phyloP scores from a whole-genome alignment of 1,140 invertebrate species.

The Maniola jurtina region DNA sequence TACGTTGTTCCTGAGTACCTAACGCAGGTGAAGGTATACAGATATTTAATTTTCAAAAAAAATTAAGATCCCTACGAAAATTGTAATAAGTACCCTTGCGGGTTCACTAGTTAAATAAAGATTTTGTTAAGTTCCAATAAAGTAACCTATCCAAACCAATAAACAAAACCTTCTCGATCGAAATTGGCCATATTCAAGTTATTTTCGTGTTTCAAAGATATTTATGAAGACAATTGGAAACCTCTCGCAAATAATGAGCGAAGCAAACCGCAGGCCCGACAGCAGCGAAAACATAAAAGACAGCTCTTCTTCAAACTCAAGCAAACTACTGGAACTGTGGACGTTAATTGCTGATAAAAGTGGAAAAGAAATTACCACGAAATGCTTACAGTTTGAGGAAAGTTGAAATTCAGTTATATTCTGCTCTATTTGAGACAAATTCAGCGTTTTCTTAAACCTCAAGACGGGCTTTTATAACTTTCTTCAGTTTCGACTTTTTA shows the following conservation, averaged over 20 bases:
- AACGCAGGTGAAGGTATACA: too few species aligned
- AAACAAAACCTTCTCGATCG: too few species aligned
- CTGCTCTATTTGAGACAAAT: slow-evolving; percentile 5
- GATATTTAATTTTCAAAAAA: too few species aligned
- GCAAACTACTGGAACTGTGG: slow-evolving; percentile 10
- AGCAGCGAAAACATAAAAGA: background rate
- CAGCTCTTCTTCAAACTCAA: background rate
- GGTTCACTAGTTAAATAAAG: too few species aligned
- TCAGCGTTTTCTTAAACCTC: background rate
- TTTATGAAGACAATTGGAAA: background rate
- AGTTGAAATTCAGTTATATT: slow-evolving; percentile 1
- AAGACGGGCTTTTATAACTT: background rate
- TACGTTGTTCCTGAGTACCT: too few species aligned
- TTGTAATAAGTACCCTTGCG: too few species aligned
- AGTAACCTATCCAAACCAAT: too few species aligned
- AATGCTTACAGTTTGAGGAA: background rate
- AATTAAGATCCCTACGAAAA: too few species aligned
- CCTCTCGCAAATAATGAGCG: background rate
- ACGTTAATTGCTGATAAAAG: slow-evolving; percentile 15
- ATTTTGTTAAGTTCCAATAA: too few species aligned
- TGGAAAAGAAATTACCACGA: slow-evolving; percentile 7
- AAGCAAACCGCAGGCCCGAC: background rate
- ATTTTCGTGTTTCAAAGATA: too few species aligned
- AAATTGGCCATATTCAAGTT: too few species aligned
- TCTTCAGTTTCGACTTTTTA: background rate